Percentiles rank a stretch among this genome's conserved stretches.
Evolutionary conservation across 2,888 invertebrate species (phyloP).

Genomic region (Pollenia angustigena): DNA sequence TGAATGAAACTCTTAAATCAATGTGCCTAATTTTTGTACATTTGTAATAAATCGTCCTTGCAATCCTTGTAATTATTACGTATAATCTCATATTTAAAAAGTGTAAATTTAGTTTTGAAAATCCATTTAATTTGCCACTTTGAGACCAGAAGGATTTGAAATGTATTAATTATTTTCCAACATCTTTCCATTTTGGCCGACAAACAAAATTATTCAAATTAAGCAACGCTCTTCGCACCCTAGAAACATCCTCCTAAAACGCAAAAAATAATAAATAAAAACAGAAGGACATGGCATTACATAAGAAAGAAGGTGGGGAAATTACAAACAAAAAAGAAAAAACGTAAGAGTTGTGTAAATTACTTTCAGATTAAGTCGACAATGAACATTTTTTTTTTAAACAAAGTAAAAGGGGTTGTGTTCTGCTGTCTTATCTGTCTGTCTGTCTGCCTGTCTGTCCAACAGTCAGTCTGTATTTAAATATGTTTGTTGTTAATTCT

Average conservation of each 20-base stretch:
- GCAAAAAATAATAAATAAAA: slow-evolving; percentile 14
- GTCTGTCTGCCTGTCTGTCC: slow-evolving; percentile 21
- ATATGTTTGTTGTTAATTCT: slow-evolving; percentile 45
- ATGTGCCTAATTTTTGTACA: too few relatives aligned
- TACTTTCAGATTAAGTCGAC: slow-evolving; percentile 67
- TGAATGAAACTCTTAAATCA: too few relatives aligned
- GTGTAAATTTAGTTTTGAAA: slow-evolving; percentile 8
- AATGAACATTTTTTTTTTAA: slow-evolving; percentile 30
- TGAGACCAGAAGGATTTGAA: slow-evolving; percentile 13
- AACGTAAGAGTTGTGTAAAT: slow-evolving; percentile 62
- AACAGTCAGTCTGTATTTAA: slow-evolving; percentile 45
- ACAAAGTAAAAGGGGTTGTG: slow-evolving; percentile 32
- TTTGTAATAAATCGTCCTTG: too few relatives aligned
- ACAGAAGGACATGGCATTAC: slow-evolving; percentile 33
- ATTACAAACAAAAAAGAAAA: neutral
- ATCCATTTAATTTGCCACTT: slow-evolving; percentile 48
- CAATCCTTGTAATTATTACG: too few relatives aligned
- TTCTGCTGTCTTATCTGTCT: slow-evolving; percentile 14
- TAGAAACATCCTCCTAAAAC: slow-evolving; percentile 1
- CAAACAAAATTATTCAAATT: slow-evolving; percentile 67
- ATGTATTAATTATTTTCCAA: slow-evolving; percentile 21
- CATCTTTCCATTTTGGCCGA: slow-evolving; percentile 19
- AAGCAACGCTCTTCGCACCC: slow-evolving; percentile 17
- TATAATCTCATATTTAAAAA: too few relatives aligned
- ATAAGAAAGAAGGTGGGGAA: slow-evolving; percentile 7